These are phyloP conservation scores for Hemicrepidius hirtus DNA, from an alignment of 2,888 invertebrate genomes.

Conservation along the genomic window DNA sequence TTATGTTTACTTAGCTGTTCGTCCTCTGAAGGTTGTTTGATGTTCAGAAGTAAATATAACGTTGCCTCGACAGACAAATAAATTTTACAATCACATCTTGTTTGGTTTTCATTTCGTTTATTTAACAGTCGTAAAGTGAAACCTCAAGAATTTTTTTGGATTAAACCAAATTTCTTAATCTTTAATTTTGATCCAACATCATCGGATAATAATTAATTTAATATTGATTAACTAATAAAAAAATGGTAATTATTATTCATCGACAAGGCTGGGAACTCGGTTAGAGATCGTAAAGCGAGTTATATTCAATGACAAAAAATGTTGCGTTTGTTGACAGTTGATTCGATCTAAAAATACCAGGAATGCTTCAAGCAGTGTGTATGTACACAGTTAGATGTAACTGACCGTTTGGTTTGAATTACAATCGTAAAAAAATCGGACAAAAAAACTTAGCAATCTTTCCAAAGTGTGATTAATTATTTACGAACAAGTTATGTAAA, in stretches of 20 bases:
- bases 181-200: no score
- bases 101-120: slow-evolving; percentile 12
- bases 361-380: not conserved
- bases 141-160: not conserved
- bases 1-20: slow-evolving; percentile 66
- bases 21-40: slow-evolving; percentile 63
- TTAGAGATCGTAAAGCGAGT: not conserved
- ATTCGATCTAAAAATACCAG: slow-evolving; percentile 17
- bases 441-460: no score
- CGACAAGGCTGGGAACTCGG: slow-evolving; percentile 1
- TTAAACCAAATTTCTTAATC: no score
- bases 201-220: not conserved
- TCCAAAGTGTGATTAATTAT: no score
- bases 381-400: not conserved
- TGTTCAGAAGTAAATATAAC: slow-evolving; percentile 48
- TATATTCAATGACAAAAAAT: slow-evolving; percentile 4
- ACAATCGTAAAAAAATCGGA: no score
- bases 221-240: slow-evolving; percentile 2
- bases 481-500: no score
- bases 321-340: slow-evolving; percentile 18
- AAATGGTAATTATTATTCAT: slow-evolving; percentile 2
- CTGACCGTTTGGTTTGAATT: no score
- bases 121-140: not conserved
- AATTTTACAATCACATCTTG: slow-evolving; percentile 36
- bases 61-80: slow-evolving; percentile 37